These are phyloP conservation scores for Acrobasis suavella DNA, from an alignment of 2,888 invertebrate genomes.

Conservation along the genomic window DNA sequence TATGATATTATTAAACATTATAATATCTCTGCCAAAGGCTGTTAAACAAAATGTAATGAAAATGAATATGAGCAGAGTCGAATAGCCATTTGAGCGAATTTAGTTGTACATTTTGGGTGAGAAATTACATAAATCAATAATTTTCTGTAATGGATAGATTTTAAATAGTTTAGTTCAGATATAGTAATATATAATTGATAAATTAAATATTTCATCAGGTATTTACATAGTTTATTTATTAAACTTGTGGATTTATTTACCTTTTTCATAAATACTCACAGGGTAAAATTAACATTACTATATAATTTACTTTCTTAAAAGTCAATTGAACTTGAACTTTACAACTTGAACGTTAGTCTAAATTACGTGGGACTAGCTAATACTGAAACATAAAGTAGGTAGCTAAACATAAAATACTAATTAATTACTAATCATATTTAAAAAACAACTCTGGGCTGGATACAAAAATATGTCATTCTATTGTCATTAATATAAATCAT, in stretches of 20 bases:
- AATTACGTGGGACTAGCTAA: conserved; percentile 9
- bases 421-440: not conserved
- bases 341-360: not conserved
- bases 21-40: too few species aligned
- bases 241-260: not conserved
- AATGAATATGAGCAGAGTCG: too few species aligned
- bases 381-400: not conserved
- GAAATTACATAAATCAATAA: too few species aligned
- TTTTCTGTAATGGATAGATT: too few species aligned
- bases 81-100: too few species aligned
- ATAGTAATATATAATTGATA: not conserved
- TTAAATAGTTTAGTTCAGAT: too few species aligned
- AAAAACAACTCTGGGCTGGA: not conserved
- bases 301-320: not conserved
- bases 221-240: conserved; percentile 14
- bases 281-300: not conserved
- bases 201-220: not conserved
- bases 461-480: conserved; percentile 13
- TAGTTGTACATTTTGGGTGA: too few species aligned
- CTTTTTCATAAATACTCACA: conserved; percentile 6
- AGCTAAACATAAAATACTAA: not conserved
- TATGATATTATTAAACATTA: too few species aligned
- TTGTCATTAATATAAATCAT: conserved; percentile 3
- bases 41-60: too few species aligned
- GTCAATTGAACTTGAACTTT: too few species aligned